Evolutionary conservation across 2,113 vertebrate genomes (phyloP).

Genomic region (Catharus fuscescens): DNA sequence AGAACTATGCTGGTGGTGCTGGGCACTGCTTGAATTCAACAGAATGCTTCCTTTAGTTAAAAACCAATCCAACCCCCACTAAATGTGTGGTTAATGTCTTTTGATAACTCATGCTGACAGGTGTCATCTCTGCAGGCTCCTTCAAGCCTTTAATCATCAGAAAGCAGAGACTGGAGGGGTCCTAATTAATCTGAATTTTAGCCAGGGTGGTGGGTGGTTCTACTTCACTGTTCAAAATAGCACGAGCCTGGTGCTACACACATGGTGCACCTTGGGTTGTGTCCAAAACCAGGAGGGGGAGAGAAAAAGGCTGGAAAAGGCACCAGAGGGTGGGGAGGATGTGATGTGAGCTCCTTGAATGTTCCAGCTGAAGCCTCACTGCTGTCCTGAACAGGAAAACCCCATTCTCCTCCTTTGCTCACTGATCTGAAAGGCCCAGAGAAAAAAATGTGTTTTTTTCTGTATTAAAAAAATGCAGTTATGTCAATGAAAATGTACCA

Average conservation of each 20-base stretch:
- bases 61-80: not conserved
- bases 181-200: constrained; percentile 45
- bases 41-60: not conserved
- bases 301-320: not conserved
- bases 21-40: not conserved
- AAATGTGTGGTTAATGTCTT: not conserved
- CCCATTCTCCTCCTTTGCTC: not conserved
- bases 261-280: not conserved
- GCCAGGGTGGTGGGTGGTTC: constrained; percentile 39
- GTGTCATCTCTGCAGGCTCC: constrained; percentile 39
- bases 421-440: not conserved
- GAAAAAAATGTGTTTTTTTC: not conserved
- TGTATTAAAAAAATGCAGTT: not conserved
- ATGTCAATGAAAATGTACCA: not conserved
- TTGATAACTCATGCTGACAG: not conserved
- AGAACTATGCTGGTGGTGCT: not conserved
- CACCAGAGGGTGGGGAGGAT: not conserved
- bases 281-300: not conserved
- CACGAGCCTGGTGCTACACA: not conserved
- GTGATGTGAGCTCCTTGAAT: not conserved
- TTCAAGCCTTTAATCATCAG: constrained; percentile 28
- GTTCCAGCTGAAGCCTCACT: not conserved
- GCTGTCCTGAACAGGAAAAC: not conserved
- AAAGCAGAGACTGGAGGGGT: not conserved
- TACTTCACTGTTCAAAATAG: not conserved